phyloP scores from a whole-genome alignment of 1,140 invertebrate species.

The Drosophila pallidifrons region DNA sequence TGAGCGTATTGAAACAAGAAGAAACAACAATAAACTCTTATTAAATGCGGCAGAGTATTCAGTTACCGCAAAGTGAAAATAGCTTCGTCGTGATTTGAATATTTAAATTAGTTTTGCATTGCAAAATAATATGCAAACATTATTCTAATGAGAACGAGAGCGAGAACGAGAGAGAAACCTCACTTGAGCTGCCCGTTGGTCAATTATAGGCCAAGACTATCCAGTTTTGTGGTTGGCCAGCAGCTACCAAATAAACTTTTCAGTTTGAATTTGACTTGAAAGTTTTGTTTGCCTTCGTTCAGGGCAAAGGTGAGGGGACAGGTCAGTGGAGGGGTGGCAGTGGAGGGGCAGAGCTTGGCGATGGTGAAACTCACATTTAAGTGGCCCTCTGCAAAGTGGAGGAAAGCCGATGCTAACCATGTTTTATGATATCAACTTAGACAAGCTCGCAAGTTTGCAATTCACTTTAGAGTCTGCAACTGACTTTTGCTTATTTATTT shows the following conservation, averaged over 20 bases:
- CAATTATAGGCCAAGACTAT: not conserved
- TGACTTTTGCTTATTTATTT: conserved; percentile 1
- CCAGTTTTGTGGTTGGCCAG: not conserved
- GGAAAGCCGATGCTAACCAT: not conserved
- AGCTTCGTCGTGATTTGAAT: not conserved
- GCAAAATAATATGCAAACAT: not conserved
- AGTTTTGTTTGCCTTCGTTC: not conserved
- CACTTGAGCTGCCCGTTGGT: not conserved
- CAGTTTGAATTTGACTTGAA: not conserved
- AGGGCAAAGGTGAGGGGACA: not conserved
- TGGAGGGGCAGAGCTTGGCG: not conserved
- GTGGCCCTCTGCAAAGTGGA: not conserved
- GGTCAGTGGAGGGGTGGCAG: not conserved
- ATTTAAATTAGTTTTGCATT: not conserved
- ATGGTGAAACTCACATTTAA: not conserved
- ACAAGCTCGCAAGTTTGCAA: not conserved
- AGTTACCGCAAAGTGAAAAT: not conserved
- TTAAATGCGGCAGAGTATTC: not conserved
- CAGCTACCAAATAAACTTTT: not conserved
- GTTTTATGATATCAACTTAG: conserved; percentile 2
- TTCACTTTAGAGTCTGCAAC: not conserved
- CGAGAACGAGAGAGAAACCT: not conserved
- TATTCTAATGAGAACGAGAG: not conserved
- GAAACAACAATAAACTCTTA: not conserved
- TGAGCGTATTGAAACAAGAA: too few relatives aligned